These are phyloP conservation scores for Gymnothorax javanicus DNA, from an alignment of 2,797 vertebrate species.

Conservation along the genomic window DNA sequence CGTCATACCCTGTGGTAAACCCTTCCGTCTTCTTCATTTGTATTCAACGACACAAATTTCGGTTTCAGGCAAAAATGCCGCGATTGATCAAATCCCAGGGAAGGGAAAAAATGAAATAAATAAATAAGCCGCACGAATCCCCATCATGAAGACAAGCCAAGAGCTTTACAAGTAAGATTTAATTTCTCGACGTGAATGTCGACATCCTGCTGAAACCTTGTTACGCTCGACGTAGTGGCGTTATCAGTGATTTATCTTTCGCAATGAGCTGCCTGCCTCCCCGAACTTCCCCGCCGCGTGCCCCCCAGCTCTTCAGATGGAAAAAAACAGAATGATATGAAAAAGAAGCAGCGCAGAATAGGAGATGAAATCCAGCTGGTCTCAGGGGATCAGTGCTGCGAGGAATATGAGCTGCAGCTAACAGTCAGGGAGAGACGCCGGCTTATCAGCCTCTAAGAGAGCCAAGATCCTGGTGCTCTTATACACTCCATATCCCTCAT, in stretches of 20 bases:
- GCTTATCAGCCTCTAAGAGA: neutral
- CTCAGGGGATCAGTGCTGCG: neutral
- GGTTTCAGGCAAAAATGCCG: neutral
- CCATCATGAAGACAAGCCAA: neutral
- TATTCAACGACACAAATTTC: too few relatives aligned
- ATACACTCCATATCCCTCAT: neutral
- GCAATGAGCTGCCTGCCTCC: neutral
- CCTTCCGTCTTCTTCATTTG: neutral
- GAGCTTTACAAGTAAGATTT: constrained; percentile 6
- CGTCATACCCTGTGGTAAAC: neutral
- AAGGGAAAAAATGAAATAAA: neutral
- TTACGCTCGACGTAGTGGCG: neutral
- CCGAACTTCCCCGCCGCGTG: neutral
- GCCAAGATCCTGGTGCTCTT: neutral
- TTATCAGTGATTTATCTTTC: constrained; percentile 1
- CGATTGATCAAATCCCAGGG: neutral
- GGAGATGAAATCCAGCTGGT: neutral
- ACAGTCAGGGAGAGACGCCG: neutral
- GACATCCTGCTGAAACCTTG: neutral
- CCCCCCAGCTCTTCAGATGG: neutral
- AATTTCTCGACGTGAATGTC: constrained; percentile 14
- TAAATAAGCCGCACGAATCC: neutral
- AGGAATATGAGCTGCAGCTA: neutral
- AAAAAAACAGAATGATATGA: neutral
- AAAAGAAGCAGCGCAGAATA: neutral